Evolutionary conservation across 2,113 vertebrate species (phyloP), one percentile per base, ranked within the genome.

Genomic region (Garra rufa): DNA sequence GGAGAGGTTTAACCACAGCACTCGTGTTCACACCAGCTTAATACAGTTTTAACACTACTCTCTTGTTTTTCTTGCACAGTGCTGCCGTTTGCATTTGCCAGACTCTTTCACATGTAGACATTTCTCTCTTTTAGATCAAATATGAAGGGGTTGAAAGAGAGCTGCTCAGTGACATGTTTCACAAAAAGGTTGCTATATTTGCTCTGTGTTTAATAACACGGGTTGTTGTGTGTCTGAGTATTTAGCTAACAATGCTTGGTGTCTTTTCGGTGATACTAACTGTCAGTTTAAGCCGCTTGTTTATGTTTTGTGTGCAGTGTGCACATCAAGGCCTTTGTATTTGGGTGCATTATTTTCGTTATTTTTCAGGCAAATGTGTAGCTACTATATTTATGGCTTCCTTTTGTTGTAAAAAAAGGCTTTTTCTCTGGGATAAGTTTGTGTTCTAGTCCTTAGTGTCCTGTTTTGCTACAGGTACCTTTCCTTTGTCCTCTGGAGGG

Each of bases 401-500:
- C n/a, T 61, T 1, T 77, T 43, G 5, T 30, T 43, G 14, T 21
- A 30, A 30, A 21, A 21, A n/a, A 1, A 19, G 24, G 14, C 34
- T 26, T 13, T 17, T 80, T 13, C 24, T 80, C 1, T 44, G 24
- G 55, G 7, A 43, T 10, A 15, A 44, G 13, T 41, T 34, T 81
- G 19, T 79, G 38, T 15, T 43, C 30, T 7, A 24, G 15, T 30
- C 19, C 19, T 52, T 9, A 38, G 0, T 81, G 19, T 81, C 10
- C 13, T 81, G 4, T 69, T 8, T 81, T n/a, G 0, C 41, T 24
- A 69, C 63, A 99, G 98, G 97, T 99, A 71, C 97, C 97, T 0
- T 97, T 98, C 94, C 84, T 98, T 88, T 97, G 95, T 85, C 95
- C 97, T 38, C 90, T 99, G 94, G 97, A 99, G 92, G 97, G 98